phyloP scores from a whole-genome alignment of 2,113 vertebrate species.

The Datnioides undecimradiatus region DNA sequence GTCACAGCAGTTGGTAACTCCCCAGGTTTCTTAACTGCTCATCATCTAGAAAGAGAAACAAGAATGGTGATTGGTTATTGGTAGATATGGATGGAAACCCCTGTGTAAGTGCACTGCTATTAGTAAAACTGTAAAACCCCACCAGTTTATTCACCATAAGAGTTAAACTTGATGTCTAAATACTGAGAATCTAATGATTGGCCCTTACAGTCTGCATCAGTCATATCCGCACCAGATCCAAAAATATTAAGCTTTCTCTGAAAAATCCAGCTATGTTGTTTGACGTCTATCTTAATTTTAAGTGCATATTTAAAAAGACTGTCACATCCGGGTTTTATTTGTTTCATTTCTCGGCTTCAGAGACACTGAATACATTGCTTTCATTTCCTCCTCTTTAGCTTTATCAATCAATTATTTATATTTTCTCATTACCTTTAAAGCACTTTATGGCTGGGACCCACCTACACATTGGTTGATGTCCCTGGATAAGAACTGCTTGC shows the following conservation, averaged over 20 bases:
- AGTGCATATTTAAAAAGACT: background rate
- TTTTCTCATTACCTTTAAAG: background rate
- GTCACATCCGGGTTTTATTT: conserved; percentile 1
- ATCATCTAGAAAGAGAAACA: background rate
- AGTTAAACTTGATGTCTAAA: background rate
- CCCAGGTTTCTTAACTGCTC: background rate
- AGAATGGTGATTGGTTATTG: background rate
- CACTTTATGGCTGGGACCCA: background rate
- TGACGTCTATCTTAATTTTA: background rate
- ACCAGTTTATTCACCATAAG: background rate
- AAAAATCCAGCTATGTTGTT: background rate
- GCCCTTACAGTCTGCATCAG: background rate
- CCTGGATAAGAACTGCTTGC: background rate
- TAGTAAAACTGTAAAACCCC: background rate
- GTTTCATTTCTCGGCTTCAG: background rate
- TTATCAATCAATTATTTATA: no score
- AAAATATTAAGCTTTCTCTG: background rate
- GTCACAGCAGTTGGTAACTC: background rate
- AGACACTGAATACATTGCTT: background rate
- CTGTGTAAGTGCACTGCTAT: background rate
- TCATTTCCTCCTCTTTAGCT: background rate
- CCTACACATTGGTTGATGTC: background rate
- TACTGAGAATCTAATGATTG: background rate
- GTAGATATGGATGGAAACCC: background rate
- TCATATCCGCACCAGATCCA: background rate